Percentiles rank a stretch among this genome's conserved stretches.
Conservation (phyloP, 2,888 invertebrate species). For the Meghimatium bilineatum region DNA sequence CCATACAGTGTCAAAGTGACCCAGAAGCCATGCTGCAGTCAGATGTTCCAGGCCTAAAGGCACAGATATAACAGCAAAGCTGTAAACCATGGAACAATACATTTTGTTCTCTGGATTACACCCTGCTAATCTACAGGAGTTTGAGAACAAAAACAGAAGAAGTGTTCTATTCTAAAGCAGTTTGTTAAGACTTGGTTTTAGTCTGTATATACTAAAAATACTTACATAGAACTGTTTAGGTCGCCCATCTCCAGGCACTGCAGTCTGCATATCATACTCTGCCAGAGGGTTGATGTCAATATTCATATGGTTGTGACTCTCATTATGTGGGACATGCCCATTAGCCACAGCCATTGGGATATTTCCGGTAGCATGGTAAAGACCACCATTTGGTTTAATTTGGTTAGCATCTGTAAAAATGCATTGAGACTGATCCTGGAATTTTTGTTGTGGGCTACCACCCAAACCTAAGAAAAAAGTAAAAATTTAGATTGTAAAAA, state of each 20-base stretch:
- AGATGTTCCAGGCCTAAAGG: too few species aligned
- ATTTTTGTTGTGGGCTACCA: slow-evolving; percentile 30
- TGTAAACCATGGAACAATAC: too few species aligned
- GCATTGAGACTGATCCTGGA: slow-evolving; percentile 45
- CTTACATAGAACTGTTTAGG: slow-evolving; percentile 42
- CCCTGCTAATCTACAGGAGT: too few species aligned
- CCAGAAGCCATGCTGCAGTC: too few species aligned
- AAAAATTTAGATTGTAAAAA: neutral
- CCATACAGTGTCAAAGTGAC: too few species aligned
- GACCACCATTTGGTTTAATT: slow-evolving; percentile 39
- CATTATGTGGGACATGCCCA: slow-evolving; percentile 8
- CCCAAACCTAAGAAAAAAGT: slow-evolving; percentile 18
- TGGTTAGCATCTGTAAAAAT: slow-evolving; percentile 22
- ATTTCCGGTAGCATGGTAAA: slow-evolving; percentile 34
- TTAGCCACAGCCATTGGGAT: slow-evolving; percentile 35
- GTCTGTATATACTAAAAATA: too few species aligned
- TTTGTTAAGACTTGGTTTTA: too few species aligned
- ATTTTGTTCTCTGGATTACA: too few species aligned
- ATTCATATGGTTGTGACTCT: slow-evolving; percentile 32
- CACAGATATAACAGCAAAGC: too few species aligned
- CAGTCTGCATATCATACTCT: slow-evolving; percentile 43
- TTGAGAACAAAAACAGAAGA: too few species aligned
- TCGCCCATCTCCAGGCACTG: slow-evolving; percentile 24
- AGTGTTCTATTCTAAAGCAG: too few species aligned
- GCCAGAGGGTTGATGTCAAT: slow-evolving; percentile 44